Base-by-base conservation (phyloP, 2,888 invertebrate genomes). In the Xestia sexstrigata region DNA sequence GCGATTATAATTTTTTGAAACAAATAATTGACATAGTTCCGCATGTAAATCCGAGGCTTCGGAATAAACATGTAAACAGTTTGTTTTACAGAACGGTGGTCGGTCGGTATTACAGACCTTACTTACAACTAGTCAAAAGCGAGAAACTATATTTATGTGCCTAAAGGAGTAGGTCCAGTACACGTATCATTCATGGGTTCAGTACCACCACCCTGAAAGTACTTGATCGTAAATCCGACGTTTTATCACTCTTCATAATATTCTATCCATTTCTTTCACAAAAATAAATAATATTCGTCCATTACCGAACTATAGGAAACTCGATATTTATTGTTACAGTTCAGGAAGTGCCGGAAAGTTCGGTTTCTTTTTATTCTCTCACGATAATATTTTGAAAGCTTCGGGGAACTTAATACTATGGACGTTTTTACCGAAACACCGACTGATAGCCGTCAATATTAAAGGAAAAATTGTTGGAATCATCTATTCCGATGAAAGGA, bases 261-360 rank as follows among this genome's bases (percentile, higher is more conserved):
- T 45, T 23, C 20, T 30, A 2, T 42, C 23, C 17, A 60, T 68
- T 49, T 30, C 39, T n/a, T 49, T 30, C 26, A 39, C 42, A 52
- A 74, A 70, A 67, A 26, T 52, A 83, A 74, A 63, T 67, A 58
- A 79, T 70, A 79, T 72, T 70, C 66, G 15, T 52, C 71, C 23
- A 63, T 67, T 70, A 26, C 35, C 9, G 15, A 63, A 58, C 35
- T 39, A n/a, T 23, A 69, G 23, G 42, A 45, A 70, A 79, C 71
- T 71, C 49, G 30, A 35, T 65, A 49, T 71, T 79, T 79, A 79
- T 71, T 58, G 55, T 55, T 20, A 80, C n/a, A 42, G 63, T 23
- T 30, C 39, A 42, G 65, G 39, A 68, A 82, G 23, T 45, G 55
- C 69, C 62, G 49, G 66, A 72, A 72, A 70, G 52, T 49, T 72